Conservation (phyloP, 2,888 invertebrate genomes). For the Mellilla xanthometata region DNA sequence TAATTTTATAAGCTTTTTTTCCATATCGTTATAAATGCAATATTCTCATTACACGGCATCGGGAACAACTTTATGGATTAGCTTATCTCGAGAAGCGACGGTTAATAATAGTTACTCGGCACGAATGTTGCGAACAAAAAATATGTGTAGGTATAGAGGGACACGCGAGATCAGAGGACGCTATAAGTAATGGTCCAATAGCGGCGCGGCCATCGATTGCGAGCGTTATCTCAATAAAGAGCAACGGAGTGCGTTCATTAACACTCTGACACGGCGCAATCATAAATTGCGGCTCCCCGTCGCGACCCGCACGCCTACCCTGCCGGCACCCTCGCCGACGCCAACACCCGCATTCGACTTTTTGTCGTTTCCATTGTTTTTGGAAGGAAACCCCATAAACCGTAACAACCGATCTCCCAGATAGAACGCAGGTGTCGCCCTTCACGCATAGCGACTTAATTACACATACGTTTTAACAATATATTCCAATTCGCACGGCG, state of each 20-base stretch:
- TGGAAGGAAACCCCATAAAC: constrained; percentile 70
- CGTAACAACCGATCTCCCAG: constrained; percentile 71
- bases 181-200: constrained; percentile 71
- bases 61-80: constrained; percentile 59
- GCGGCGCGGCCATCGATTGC: constrained; percentile 62
- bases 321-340: constrained; percentile 49
- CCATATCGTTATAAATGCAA: constrained; percentile 44
- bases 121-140: constrained; percentile 65
- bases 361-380: constrained; percentile 80
- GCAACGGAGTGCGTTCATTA: constrained; percentile 80
- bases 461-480: constrained; percentile 69
- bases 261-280: constrained; percentile 78
- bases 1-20: constrained; percentile 24
- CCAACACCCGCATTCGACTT: constrained; percentile 71
- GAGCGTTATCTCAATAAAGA: constrained; percentile 81
- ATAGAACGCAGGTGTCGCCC: constrained; percentile 76
- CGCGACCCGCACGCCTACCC: constrained; percentile 73
- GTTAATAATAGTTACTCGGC: constrained; percentile 69
- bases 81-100: constrained; percentile 53
- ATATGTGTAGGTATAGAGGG: constrained; percentile 54
- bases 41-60: constrained; percentile 48
- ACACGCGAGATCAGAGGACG: constrained; percentile 70
- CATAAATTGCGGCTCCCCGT: constrained; percentile 80
- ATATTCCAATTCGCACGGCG: constrained; percentile 60
- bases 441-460: constrained; percentile 76